Evolutionary conservation across 2,113 vertebrate species (phyloP), one percentile per base, ranked within the genome.

Genomic region (Hirundichthys speculiger): DNA sequence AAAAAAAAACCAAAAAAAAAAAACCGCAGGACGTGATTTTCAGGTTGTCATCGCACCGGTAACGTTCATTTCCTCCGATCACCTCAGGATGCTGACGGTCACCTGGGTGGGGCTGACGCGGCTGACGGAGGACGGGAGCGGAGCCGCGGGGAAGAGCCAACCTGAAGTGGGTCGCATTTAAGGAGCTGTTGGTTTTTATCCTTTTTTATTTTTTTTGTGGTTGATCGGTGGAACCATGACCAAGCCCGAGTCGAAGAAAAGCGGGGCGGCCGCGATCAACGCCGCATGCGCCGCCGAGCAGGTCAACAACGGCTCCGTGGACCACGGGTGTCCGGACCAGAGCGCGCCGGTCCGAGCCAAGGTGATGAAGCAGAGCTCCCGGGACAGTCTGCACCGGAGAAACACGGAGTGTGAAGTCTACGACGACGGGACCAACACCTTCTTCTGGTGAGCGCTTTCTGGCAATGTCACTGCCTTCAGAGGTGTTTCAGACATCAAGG

Each of bases 391-490:
- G 30, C 63, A 83, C 20, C 79, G 91, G 67, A 93, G 91, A 43
- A 94, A 92, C 87, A 93, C 94, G 0, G 96, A 97, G 84, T 94
- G 93, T 21, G 95, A 98, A 48, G 96, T 98, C 16, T 98, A 91
- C 46, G 97, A 98, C 87, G 97, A 98, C 68, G 97, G 97, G 49
- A 98, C 97, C 82, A 98, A 97, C 94, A 98, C 97, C 19, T 98
- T 97, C 86, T 98, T 98, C 93, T 98, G 97, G 97, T 98, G 87
- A 96, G 95, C 83, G 18, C 8, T 41, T 5, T 13, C 4, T 16
- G 40, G 13, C 13, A 13, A 38, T n/a, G n/a, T n/a, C n/a, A 38
- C 34, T 38, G 34, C 34, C 47, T 12, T n/a, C 24, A 53, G 10
- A 27, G 60, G 51, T 42, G 34, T 45, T 40, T 16, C 16, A 13